These are phyloP conservation scores for Hydractinia symbiolongicarpus DNA, from an alignment of 30 jellyfish, hydroid and myxozoan species.

Conservation along the genomic window DNA sequence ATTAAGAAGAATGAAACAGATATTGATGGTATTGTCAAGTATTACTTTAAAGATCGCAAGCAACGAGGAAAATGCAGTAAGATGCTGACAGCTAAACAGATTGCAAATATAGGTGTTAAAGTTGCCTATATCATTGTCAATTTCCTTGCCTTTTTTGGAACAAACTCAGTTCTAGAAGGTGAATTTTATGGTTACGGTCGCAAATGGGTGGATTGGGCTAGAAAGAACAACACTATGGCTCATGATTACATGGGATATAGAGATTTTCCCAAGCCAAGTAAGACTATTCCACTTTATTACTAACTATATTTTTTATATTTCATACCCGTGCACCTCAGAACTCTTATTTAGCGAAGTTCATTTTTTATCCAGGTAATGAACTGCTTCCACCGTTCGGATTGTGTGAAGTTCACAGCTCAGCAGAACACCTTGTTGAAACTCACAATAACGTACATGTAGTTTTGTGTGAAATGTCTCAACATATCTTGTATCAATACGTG, in stretches of 20 bases:
- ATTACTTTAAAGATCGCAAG: slow-evolving; percentile 27
- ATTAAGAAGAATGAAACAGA: slow-evolving; percentile 4
- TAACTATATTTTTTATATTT: neutral
- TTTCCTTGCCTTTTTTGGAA: slow-evolving; percentile 19
- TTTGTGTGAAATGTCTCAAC: slow-evolving; percentile 34
- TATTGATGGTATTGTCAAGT: slow-evolving; percentile 21
- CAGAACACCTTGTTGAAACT: slow-evolving; percentile 8
- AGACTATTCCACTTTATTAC: neutral
- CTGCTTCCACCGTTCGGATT: slow-evolving; percentile 39
- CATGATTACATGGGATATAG: slow-evolving; percentile 37
- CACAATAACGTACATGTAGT: neutral
- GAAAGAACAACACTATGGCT: slow-evolving; percentile 7
- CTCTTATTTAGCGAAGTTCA: too few species aligned
- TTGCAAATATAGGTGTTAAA: slow-evolving; percentile 7
- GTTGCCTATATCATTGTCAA: slow-evolving; percentile 21
- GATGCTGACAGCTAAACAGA: neutral
- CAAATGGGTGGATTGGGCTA: slow-evolving; percentile 35
- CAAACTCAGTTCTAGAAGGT: slow-evolving; percentile 23
- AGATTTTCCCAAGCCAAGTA: slow-evolving; percentile 43
- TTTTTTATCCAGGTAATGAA: slow-evolving; percentile 1
- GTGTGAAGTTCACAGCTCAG: slow-evolving; percentile 28
- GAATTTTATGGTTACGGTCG: slow-evolving; percentile 27
- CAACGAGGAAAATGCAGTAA: neutral
- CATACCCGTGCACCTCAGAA: too few species aligned
- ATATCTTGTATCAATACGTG: slow-evolving; percentile 29